These are phyloP conservation scores for Varecia variegata DNA, from an alignment of 2,797 vertebrate genomes.

Conservation along the genomic window DNA sequence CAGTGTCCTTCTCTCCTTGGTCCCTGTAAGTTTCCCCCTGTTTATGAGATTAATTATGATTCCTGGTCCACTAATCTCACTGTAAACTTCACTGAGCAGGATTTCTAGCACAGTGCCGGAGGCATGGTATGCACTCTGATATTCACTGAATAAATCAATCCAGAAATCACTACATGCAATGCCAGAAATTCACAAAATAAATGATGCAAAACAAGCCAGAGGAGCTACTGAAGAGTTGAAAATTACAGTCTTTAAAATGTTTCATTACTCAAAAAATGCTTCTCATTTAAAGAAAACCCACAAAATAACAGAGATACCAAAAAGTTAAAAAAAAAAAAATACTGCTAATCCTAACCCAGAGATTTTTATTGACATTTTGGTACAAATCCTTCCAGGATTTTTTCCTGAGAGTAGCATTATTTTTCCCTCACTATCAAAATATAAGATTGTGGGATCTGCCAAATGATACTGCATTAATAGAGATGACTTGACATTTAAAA, in stretches of 20 bases:
- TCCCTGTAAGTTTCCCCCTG: not conserved
- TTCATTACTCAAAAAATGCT: slow-evolving; percentile 7
- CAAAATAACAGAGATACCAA: not conserved
- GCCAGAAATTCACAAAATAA: slow-evolving; percentile 62
- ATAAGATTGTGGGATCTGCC: not conserved
- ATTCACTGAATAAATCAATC: slow-evolving; percentile 34
- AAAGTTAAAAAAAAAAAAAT: not conserved
- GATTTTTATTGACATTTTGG: not conserved
- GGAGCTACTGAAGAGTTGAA: not conserved
- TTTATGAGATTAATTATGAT: slow-evolving; percentile 35
- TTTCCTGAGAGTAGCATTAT: not conserved
- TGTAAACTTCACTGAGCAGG: not conserved
- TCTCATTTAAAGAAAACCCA: not conserved
- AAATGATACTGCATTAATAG: slow-evolving; percentile 53
- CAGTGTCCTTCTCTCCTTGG: not conserved
- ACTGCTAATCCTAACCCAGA: not conserved
- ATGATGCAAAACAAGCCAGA: slow-evolving; percentile 43
- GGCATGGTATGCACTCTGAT: not conserved
- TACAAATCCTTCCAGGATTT: slow-evolving; percentile 36
- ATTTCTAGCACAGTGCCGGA: not conserved
- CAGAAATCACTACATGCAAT: slow-evolving; percentile 53
- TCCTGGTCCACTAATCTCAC: slow-evolving; percentile 44
- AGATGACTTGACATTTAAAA: slow-evolving; percentile 63
- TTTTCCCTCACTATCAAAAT: slow-evolving; percentile 21
- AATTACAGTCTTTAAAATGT: slow-evolving; percentile 25